Evolutionary conservation across 2,888 invertebrate species (phyloP), one percentile per base, ranked within the genome.

Genomic region (Leucophora obtusa): DNA sequence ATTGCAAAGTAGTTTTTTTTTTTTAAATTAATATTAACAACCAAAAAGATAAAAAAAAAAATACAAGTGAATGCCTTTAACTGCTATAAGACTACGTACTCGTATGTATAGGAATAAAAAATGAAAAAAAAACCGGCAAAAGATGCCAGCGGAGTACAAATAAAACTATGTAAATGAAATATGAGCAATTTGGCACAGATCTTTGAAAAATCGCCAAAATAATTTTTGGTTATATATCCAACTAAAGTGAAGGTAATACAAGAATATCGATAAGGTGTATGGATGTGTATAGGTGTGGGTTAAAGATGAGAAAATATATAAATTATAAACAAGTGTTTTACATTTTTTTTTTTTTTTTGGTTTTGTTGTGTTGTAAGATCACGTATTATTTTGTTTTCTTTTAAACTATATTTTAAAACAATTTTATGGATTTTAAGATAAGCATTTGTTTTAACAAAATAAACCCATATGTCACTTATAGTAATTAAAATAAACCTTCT

Each of bases 181-280:
- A 80, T 75, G 71, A 75, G 58, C 71, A 71, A 75, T 71, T 75
- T 71, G 75, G 68, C 71, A 69, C 43, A 69, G 65, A 65, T 63
- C 56, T 54, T 68, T 33, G 54, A 38, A 65, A 69, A 73, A 54
- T 14, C 35, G 56, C 59, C 17, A 74, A 70, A 53, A n/a, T 54
- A 68, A 54, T 65, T 69, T 73, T 68, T 70, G 59, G 56, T 66
- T 28, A 28, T 28, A 56, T 2, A 38, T 38, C 4, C 4, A 38
- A 38, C 11, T 38, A 38, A 38, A 38, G 38, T 38, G 38, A 38
- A 38, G 38, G 38, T 38, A 38, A 38, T 38, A 38, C 38, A 9
- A 28, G 28, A 28, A 28, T 28, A 28, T 28, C 28, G 28, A 28
- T 47, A 5, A 7, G 43, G 35, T 33, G 9, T 38, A 38, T 15